Base-by-base conservation (phyloP, 2,888 invertebrate species). In the Chaitophorus viminalis region DNA sequence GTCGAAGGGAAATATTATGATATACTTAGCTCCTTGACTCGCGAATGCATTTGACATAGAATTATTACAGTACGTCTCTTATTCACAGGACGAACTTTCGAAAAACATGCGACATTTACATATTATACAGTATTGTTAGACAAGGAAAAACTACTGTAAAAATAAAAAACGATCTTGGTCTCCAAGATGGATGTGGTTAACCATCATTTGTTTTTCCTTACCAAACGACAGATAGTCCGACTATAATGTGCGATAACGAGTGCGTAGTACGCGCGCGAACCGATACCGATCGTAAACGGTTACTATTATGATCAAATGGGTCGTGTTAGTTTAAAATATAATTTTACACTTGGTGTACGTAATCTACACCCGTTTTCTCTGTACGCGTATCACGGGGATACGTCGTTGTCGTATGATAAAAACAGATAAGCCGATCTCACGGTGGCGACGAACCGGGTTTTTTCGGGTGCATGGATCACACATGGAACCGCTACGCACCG, bases 201-300 rank as follows among this genome's bases (percentile, higher is more conserved):
- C n/a, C n/a, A n/a, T n/a, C n/a, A n/a, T n/a, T 68, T 29, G n/a
- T 68, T 29, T 68, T 29, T 68, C 9, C 14, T 14, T 68, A 9
- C 3, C n/a, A 1, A 65, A 65, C n/a, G 65, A 8, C 65, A 65
- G 72, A 18, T 33, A 25, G 78, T 60, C 54, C 25, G 54, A 52
- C 77, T 52, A 77, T 52, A 77, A 77, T 46, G 77, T 21, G 25
- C 65, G 65, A 65, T 65, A 65, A 65, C n/a, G 29, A 1, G 39
- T 14, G 65, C 65, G 65, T 81, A 81, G 3, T 81, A 68, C 46
- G 29, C 79, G 39, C 5, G 21, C 29, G 39, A 29, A 14, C 81
- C 39, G 39, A 68, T 81, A 39, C 65, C 39, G 65, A 78, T 78
- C 79, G 68, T 68, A 68, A 78, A 68, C 68, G 81, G 65, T 68